Evolutionary conservation across 2,888 invertebrate species (phyloP), one percentile per base, ranked within the genome.

Genomic region (Pristionchus exspectatus): DNA sequence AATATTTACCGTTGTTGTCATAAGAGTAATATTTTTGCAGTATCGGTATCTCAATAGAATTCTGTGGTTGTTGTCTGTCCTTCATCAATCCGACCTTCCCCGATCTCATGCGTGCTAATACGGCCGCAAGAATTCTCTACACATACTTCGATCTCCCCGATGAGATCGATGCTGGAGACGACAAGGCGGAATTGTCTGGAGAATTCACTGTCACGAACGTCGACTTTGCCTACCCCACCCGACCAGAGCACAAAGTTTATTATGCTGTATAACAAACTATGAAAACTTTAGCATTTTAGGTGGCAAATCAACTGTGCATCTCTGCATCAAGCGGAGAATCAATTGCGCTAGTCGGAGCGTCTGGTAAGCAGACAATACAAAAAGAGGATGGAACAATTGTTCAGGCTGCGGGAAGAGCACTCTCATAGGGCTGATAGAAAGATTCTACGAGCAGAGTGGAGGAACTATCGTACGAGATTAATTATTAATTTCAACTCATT

Each of bases 371-470:
- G 30, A 10, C n/a, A 69, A 33, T 18, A 30, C 2, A 30, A 5
- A 21, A 72, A 33, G 27, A 66, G 66, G 4, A 66, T 0, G 5
- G 66, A 24, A 72, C 16, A 2, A 56, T 21, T 56, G 56, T 63
- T 72, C 24, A 88, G 98, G 98, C 0, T 97, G 97, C 95, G 98
- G 98, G 5, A 98, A 98, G 95, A 97, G 97, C 66, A 98, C 98
- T 0, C 97, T 97, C 83, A 97, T 98, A 89, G 97, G 97, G 94
- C 96, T 98, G 56, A 95, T 98, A 0, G 97, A 97, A 95, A 96
- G 97, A 90, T 97, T 97, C 95, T 98, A 98, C 95, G 97, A 97
- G 95, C 97, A 97, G 44, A 44, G n/a, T 24, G 38, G 18, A 27
- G 89, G 89, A 24, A 30, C 50, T 3, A 59, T 89, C 2, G 89